phyloP scores from a whole-genome alignment of 2,113 vertebrate species.

The Mesoclemmys tuberculata region DNA sequence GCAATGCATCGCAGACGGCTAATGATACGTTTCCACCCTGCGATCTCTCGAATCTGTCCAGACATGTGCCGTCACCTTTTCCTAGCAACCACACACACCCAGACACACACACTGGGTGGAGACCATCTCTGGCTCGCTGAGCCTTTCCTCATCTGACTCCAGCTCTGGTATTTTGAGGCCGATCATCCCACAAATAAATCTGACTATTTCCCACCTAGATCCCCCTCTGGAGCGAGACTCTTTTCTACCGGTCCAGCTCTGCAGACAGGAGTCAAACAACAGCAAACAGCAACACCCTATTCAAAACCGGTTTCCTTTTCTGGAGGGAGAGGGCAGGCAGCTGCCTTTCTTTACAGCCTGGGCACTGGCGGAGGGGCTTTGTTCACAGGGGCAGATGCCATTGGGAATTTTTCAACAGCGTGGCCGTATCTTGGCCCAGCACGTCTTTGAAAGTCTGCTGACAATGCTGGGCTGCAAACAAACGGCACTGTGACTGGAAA shows the following conservation, averaged over 20 bases:
- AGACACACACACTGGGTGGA: neutral
- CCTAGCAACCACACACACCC: neutral
- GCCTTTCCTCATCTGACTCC: neutral
- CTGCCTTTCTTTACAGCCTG: neutral
- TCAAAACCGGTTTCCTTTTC: neutral
- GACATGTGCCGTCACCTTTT: neutral
- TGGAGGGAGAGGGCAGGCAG: neutral
- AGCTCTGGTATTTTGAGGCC: neutral
- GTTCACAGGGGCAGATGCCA: neutral
- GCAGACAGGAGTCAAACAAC: rapidly evolving
- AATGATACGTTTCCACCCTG: neutral
- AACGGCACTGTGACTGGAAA: neutral
- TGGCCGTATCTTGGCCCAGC: neutral
- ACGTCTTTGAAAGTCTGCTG: neutral
- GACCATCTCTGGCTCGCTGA: neutral
- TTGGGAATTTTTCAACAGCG: neutral
- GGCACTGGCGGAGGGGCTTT: neutral
- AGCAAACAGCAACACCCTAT: neutral
- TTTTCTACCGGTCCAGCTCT: neutral
- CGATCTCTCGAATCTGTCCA: neutral
- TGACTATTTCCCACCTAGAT: neutral
- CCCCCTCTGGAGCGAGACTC: neutral
- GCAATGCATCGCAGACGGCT: neutral
- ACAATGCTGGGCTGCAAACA: neutral
- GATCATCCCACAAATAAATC: neutral